Conservation (phyloP, 1,140 invertebrate genomes). For the Olivierus martensii region DNA sequence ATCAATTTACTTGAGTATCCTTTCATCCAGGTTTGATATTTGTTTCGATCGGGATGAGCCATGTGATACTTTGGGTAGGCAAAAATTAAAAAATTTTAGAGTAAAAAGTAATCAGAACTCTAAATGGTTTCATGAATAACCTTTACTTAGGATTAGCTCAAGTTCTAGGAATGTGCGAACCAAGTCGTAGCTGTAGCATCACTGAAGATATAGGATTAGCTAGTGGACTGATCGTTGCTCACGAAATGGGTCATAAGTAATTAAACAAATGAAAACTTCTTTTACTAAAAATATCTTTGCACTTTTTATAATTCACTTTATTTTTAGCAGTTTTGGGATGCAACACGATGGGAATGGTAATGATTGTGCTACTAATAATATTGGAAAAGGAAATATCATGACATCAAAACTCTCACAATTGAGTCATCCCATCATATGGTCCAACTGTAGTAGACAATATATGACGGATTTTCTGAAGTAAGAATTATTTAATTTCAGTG, state of each 20-base stretch:
- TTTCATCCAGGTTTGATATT: slow-evolving; percentile 3
- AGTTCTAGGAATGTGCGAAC: slow-evolving; percentile 21
- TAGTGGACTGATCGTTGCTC: slow-evolving; percentile 21
- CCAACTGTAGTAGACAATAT: slow-evolving; percentile 19
- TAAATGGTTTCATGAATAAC: slow-evolving; percentile 14
- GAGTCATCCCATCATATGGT: slow-evolving; percentile 20
- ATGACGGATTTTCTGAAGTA: slow-evolving; percentile 21
- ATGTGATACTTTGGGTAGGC: slow-evolving; percentile 3
- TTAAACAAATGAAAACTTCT: background rate
- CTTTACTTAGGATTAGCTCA: slow-evolving; percentile 18
- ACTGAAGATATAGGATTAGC: slow-evolving; percentile 21
- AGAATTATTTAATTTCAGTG: background rate
- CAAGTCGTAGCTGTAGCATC: slow-evolving; percentile 16
- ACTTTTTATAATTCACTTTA: background rate
- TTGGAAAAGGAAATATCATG: slow-evolving; percentile 19
- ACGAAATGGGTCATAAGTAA: slow-evolving; percentile 24
- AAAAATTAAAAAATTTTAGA: background rate
- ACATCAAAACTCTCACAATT: slow-evolving; percentile 10
- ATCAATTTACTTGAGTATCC: too few species aligned
- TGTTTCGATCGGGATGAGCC: slow-evolving; percentile 5
- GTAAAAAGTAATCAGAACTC: background rate
- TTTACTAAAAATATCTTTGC: background rate
- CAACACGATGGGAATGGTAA: slow-evolving; percentile 22
- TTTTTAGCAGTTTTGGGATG: slow-evolving; percentile 22
- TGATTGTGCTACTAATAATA: slow-evolving; percentile 8